Percentiles rank a stretch among this genome's conserved stretches.
These are phyloP conservation scores for Burhinus oedicnemus DNA, from an alignment of 2,113 vertebrate genomes.

Conservation along the genomic window DNA sequence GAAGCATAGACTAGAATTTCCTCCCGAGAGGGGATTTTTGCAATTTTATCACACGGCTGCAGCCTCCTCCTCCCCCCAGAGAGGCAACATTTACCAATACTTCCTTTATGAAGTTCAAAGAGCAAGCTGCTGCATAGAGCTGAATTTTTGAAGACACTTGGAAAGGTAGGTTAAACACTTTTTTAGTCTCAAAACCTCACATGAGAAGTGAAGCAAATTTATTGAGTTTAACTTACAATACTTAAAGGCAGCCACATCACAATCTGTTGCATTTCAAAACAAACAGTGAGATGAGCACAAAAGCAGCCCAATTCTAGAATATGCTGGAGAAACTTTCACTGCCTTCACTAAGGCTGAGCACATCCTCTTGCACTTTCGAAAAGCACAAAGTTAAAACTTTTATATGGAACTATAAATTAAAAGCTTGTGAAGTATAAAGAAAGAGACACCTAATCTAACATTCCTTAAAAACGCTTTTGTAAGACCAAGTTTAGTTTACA, in stretches of 20 bases:
- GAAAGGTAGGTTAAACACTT: neutral
- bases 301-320: neutral
- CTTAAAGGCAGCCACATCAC: neutral
- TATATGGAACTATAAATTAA: neutral
- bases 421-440: neutral
- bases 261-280: neutral
- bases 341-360: neutral
- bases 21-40: neutral
- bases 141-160: neutral
- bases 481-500: neutral
- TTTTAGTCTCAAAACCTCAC: neutral
- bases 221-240: neutral
- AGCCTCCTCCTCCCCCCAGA: slow-evolving; percentile 8
- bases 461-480: neutral
- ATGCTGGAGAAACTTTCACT: neutral
- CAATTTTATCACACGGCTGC: slow-evolving; percentile 12
- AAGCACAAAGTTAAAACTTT: neutral
- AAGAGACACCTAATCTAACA: neutral
- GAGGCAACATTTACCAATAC: slow-evolving; percentile 40
- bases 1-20: neutral
- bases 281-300: neutral
- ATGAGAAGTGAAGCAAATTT: neutral
- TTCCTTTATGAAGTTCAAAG: slow-evolving; percentile 52
- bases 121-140: neutral
- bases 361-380: slow-evolving; percentile 18